Base-by-base conservation (phyloP, 2,797 vertebrate genomes). In the Gymnoscopelus microlampas region DNA sequence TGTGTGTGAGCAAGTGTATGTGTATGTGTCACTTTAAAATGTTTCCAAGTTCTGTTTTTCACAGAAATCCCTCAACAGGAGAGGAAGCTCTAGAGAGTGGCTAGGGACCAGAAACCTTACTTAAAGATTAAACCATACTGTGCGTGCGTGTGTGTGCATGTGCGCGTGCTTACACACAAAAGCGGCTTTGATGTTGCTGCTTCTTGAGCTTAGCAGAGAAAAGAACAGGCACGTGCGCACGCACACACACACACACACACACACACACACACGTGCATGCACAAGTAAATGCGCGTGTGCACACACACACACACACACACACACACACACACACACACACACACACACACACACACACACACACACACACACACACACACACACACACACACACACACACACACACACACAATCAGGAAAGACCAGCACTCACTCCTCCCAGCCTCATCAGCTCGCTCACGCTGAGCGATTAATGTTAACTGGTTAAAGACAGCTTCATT, bases 41-140 rank as follows among this genome's bases (percentile, higher is more conserved):
- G 63, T 74, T 85, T 87, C 75, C 78, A 84, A 82, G 60, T 81
- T 11, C 0, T 69, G 54, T 70, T 73, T 81, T 79, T 68, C 67
- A 79, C 53, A 77, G 60, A 85, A 71, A 70, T 82, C 72, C 76
- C 80, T 77, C 54, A 85, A 71, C 77, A 68, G 70, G 55, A 74
- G 74, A 71, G 65, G 24, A 71, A 79, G 68, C 68, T 74, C 70
- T 78, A 71, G 62, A 75, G 53, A 48, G 60, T 77, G 68, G 68
- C 53, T 47, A 15, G 60, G 63, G 65, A 80, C 23, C 63, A 72
- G 63, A 67, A 74, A 70, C 48, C 23, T 55, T 47, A 58, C 32
- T 72, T 44, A 44, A 44, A 44, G 39, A 44, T 44, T 44, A 44
- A 44, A 10, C 39, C 39, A 44, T 44, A 44, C 39, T 44, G 7